Evolutionary conservation across 2,888 invertebrate genomes (phyloP), one percentile per base, ranked within the genome.

Genomic region (Sphaerophoria taeniata): DNA sequence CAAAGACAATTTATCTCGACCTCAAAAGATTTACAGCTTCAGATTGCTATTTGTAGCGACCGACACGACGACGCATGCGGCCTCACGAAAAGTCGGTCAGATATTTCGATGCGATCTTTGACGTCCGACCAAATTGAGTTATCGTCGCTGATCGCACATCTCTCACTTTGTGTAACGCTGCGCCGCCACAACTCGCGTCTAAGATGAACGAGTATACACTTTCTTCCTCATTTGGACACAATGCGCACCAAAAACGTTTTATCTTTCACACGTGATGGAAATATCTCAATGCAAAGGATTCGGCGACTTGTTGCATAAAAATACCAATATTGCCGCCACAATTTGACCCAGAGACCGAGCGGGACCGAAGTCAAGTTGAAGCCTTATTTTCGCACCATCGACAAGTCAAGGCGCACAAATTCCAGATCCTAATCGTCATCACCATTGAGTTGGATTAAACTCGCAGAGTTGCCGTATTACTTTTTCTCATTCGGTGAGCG

Each of bases 231-330:
- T 75, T 73, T 74, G 78, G 78, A 49, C 63, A 73, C 49, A 63
- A 74, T 61, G 61, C 73, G 51, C 67, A 39, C 53, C 51, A 53
- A 51, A 63, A 56, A 56, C 16, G 7, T 11, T 75, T 80, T 76
- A 80, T 84, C 80, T 67, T 72, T 80, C 67, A 75, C 80, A 84
- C 80, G 84, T 84, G 84, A 80, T 76, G 84, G 58, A 67, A 84
- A 84, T 80, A 84, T 84, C 84, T 84, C 75, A 75, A 75, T 60
- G 14, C 4, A 39, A 16, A n/a, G 6, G 6, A 24, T 24, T 24
- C 9, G 43, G 43, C 11, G 43, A 9, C 5, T 16, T 0, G 49
- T 34, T 49, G 34, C 11, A 33, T 33, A 53, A 31, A 36, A n/a
- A 45, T n/a, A 43, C 47, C 7, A 33, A 49, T 49, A 65, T 65